Evolutionary conservation across 1,140 invertebrate species (phyloP).

Genomic region (Sarcophaga bullata): DNA sequence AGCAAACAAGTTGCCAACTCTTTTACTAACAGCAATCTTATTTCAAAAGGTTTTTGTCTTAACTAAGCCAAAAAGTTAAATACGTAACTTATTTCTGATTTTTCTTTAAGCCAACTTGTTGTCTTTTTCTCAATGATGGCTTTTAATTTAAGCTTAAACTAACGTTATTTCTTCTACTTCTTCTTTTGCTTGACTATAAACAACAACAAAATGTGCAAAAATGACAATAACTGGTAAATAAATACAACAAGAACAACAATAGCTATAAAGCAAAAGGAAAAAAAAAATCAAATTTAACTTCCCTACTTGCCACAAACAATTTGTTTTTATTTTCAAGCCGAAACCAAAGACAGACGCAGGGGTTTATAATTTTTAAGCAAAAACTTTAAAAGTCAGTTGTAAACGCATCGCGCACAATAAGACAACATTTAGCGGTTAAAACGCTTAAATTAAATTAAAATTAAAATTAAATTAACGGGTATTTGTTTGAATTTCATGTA

Average conservation of each 20-base stretch:
- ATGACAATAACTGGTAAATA: neutral
- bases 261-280: neutral
- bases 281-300: neutral
- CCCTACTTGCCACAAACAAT: conserved; percentile 24
- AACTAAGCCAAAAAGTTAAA: too few relatives aligned
- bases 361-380: conserved; percentile 39
- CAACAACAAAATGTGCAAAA: too few relatives aligned
- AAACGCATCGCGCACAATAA: conserved; percentile 53
- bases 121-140: too few relatives aligned
- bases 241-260: neutral
- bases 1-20: too few relatives aligned
- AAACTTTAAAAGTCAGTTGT: conserved; percentile 51
- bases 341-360: neutral
- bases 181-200: too few relatives aligned
- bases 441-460: neutral
- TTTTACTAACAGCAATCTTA: neutral
- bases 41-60: neutral
- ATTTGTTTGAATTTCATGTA: neutral
- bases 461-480: neutral
- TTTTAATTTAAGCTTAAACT: too few relatives aligned
- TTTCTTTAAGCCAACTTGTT: too few relatives aligned
- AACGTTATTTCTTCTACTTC: too few relatives aligned
- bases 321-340: conserved; percentile 1
- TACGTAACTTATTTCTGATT: too few relatives aligned
- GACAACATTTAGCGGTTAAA: conserved; percentile 49